Evolutionary conservation across 1,140 invertebrate genomes (phyloP), one percentile per base, ranked within the genome.

Genomic region (Planococcus citri): DNA sequence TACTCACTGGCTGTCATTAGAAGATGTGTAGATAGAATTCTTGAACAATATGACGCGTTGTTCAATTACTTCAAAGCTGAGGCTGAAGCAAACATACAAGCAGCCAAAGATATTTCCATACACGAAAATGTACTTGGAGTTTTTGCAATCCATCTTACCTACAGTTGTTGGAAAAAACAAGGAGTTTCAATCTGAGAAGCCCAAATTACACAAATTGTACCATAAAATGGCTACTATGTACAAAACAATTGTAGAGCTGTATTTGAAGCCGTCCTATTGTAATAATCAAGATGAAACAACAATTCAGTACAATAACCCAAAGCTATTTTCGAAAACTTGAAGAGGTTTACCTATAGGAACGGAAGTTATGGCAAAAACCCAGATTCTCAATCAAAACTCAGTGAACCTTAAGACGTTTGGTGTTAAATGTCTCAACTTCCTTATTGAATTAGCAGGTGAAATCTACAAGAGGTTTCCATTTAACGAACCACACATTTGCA

Each of bases 11-110:
- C 12, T 70, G 14, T 22, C 69, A 61, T 21, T 70, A 24, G 24
- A 70, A 10, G 27, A 70, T 70, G 69, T 60, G 51, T 70, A 2
- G 69, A 27, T 10, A 4, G 69, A 1, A 27, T 69, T n/a, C 20
- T 69, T 17, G 69, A 60, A 8, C 51, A 58, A 58, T 58, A 4
- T 58, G 51, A 4, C 51, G 4, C 17, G 6, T 58, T 58, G 3
- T 58, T 58, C 51, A 58, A 58, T 20, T n/a, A n/a, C n/a, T n/a
- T n/a, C n/a, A n/a, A n/a, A n/a, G 21, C 4, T n/a, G 21, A 58
- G 17, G 3, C 17, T 4, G 17, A 20, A 58, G 6, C 21, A 3
- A 58, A 58, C 17, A n/a, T n/a, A 22, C 17, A 8, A 17, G 6
- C 17, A n/a, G 51, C 51, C 3, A 58, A 58, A 58, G 3, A 6